A percentile compares a stretch with the other conserved stretches of the same genome.
Conservation (phyloP, 2,888 invertebrate genomes). For the Auanema sp. region DNA sequence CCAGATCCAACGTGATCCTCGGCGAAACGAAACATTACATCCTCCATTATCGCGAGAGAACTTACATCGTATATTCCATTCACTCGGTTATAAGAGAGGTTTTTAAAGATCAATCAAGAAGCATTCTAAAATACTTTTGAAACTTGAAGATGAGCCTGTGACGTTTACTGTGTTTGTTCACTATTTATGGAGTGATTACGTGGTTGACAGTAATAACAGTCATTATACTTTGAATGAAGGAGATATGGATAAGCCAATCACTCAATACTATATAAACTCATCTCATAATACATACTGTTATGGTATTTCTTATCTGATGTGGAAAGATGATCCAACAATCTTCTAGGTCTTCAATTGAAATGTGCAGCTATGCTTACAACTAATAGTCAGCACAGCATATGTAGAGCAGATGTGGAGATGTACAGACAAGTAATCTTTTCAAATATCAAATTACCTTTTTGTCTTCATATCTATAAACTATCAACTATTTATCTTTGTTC, state of each 20-base stretch:
- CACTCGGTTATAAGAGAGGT: conserved; percentile 24
- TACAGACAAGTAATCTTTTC: conserved; percentile 78
- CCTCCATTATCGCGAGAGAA: conserved; percentile 25
- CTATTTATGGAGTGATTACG: conserved; percentile 98
- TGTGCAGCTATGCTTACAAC: conserved; percentile 17
- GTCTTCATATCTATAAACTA: conserved; percentile 2
- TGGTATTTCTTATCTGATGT: conserved; percentile 12
- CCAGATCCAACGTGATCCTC: conserved; percentile 82
- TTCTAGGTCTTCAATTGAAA: conserved; percentile 32
- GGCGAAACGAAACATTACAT: conserved; percentile 85
- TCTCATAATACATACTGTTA: conserved; percentile 56
- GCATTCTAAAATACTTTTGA: not conserved
- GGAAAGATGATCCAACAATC: too few species aligned
- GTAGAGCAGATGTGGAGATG: conserved; percentile 88
- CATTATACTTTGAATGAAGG: conserved; percentile 67
- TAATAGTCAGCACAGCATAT: conserved; percentile 7
- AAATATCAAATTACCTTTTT: not conserved
- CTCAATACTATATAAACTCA: conserved; percentile 54
- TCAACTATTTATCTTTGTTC: not conserved
- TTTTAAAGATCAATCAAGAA: not conserved
- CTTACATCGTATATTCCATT: conserved; percentile 23
- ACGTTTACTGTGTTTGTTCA: conserved; percentile 92
- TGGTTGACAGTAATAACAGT: conserved; percentile 91
- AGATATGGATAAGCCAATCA: conserved; percentile 49
- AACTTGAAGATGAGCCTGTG: conserved; percentile 68